Conservation (phyloP, 2,797 vertebrate genomes). For the Liparis tanakae region DNA sequence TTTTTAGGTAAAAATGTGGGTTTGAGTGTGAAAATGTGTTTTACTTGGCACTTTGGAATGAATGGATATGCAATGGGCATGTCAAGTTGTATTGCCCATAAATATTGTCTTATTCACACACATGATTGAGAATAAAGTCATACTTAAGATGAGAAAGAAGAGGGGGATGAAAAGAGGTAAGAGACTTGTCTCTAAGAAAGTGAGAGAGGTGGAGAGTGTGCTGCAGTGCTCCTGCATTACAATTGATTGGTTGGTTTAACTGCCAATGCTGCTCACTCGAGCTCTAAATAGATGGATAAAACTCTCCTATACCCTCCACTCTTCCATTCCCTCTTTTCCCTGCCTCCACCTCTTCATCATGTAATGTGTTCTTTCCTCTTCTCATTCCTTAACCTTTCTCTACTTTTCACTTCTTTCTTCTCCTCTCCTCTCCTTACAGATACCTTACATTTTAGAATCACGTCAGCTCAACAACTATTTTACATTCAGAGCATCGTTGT, state of each 20-base stretch:
- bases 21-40: constrained; percentile 34
- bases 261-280: constrained; percentile 68
- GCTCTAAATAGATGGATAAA: constrained; percentile 77
- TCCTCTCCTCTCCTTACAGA: not conserved
- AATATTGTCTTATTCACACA: constrained; percentile 36
- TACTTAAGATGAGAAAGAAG: constrained; percentile 49
- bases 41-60: constrained; percentile 32
- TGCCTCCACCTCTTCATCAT: constrained; percentile 21
- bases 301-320: constrained; percentile 61
- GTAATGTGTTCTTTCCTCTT: constrained; percentile 14
- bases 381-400: not conserved
- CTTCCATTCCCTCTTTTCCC: constrained; percentile 33
- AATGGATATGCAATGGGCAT: constrained; percentile 47
- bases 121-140: constrained; percentile 38
- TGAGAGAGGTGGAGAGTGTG: constrained; percentile 60
- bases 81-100: constrained; percentile 33
- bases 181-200: constrained; percentile 39
- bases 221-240: constrained; percentile 74
- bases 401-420: not conserved
- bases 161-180: constrained; percentile 45
- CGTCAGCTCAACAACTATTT: constrained; percentile 37
- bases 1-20: constrained; percentile 34
- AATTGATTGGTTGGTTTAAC: constrained; percentile 76
- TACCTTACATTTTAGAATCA: constrained; percentile 40
- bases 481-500: constrained; percentile 27